Percentiles rank a stretch among this genome's conserved stretches.
phyloP scores from a whole-genome alignment of 2,888 invertebrate species.

The Cyrtodaria siliqua region DNA sequence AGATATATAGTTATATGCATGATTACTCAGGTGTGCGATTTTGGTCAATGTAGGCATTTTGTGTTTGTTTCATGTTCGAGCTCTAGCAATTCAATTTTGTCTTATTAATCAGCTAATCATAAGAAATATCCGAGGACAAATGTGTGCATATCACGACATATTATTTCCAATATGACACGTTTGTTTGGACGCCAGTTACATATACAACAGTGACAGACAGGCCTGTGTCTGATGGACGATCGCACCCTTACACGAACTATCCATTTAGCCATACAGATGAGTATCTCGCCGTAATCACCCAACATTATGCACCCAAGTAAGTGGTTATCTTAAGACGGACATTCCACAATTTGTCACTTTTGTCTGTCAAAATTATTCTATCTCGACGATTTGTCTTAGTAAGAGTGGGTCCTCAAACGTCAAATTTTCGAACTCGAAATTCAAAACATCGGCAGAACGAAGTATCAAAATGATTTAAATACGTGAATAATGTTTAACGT shows the following conservation, averaged over 20 bases:
- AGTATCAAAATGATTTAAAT: constrained; percentile 50
- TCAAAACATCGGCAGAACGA: constrained; percentile 16
- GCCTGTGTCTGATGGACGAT: background rate
- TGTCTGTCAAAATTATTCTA: constrained; percentile 18
- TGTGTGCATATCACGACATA: too few relatives aligned
- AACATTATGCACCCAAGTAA: constrained; percentile 18
- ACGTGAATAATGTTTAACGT: constrained; percentile 25
- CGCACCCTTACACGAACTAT: constrained; percentile 38
- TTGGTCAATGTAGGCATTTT: too few relatives aligned
- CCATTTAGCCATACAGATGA: constrained; percentile 23
- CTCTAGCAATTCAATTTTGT: too few relatives aligned
- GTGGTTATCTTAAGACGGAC: constrained; percentile 20
- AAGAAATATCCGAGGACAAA: too few relatives aligned
- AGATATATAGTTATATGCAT: too few relatives aligned
- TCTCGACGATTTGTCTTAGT: constrained; percentile 40
- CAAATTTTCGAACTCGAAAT: constrained; percentile 15
- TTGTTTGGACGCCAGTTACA: constrained; percentile 36
- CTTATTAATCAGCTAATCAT: too few relatives aligned
- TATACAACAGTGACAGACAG: background rate
- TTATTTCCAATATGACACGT: constrained; percentile 44
- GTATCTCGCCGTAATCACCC: constrained; percentile 15
- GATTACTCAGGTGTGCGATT: too few relatives aligned
- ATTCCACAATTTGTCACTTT: constrained; percentile 47
- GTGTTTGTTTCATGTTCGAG: too few relatives aligned
- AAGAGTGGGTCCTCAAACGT: constrained; percentile 43